Evolutionary conservation across 2,113 vertebrate genomes (phyloP).

Genomic region (Proteles cristata): DNA sequence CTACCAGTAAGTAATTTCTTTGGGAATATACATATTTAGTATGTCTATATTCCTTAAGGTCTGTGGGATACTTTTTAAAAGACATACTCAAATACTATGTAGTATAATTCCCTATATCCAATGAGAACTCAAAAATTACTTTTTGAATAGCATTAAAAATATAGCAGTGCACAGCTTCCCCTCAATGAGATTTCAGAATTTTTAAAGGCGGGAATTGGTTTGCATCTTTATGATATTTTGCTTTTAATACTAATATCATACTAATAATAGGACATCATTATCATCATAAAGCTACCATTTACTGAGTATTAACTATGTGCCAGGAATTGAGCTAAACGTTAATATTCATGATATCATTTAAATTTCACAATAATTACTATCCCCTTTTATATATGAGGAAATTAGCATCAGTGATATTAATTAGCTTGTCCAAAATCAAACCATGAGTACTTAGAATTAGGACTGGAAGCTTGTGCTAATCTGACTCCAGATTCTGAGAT

Average conservation of each 20-base stretch:
- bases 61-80: not conserved
- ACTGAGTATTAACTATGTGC: not conserved
- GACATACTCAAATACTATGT: not conserved
- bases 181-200: not conserved
- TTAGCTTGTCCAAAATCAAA: not conserved
- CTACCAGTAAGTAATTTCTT: not conserved
- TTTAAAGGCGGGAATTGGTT: not conserved
- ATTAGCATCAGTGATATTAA: not conserved
- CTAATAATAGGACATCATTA: not conserved
- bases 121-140: not conserved
- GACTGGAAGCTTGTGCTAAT: not conserved
- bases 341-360: not conserved
- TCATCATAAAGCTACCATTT: not conserved
- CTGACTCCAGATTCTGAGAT: not conserved
- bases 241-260: not conserved
- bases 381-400: not conserved
- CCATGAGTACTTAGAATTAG: not conserved
- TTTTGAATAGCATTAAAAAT: conserved; percentile 11
- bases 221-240: not conserved
- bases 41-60: not conserved
- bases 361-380: not conserved
- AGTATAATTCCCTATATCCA: not conserved
- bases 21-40: not conserved
- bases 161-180: not conserved
- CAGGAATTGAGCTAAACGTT: not conserved